Evolutionary conservation across 1,140 invertebrate genomes (phyloP), one percentile per base, ranked within the genome.

Genomic region (Pseudomyrmex flavicornis): DNA sequence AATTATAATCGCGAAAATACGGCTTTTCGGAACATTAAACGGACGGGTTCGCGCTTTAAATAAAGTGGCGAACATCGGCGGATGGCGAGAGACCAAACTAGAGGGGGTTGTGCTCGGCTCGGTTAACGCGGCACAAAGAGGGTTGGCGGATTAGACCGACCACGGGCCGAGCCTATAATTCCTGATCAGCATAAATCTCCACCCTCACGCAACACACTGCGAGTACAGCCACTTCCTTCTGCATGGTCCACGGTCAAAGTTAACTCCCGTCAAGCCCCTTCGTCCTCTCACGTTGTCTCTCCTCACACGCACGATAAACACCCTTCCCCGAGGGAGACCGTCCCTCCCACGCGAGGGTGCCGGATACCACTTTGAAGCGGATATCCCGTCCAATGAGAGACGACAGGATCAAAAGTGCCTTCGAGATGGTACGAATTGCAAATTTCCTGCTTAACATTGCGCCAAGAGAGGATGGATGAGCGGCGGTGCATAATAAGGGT

Each of bases 1-100:
- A 93, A 93, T 92, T 92, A 91, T 91, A 91, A 93, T 90, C 89
- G 87, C 83, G 88, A 89, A 91, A 92, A 91, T 92, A 92, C 86
- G 89, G 85, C 87, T 87, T 93, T 89, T 91, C 88, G 90, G 90
- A 77, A 93, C 91, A 92, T 93, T 93, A 91, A 91, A 80, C 91
- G 87, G 75, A 75, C 63, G 72, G 69, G 70, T 54, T 82, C 74
- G 65, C 62, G 82, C 85, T 91, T 89, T 85, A 90, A 89, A 91
- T 91, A 90, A 91, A 90, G 87, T 86, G 82, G 62, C 84, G 59
- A 83, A 65, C 46, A 80, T 76, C 22, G 83, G 52, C 50, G 77
- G 56, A 54, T 48, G 26, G 65, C 54, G 61, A 17, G 61, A 15
- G 56, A 48, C 52, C 44, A 20, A 62, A 48, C 61, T 68, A 20